Evolutionary conservation across 2,797 vertebrate species (phyloP).

Genomic region (Rhadinocentrus ornatus): DNA sequence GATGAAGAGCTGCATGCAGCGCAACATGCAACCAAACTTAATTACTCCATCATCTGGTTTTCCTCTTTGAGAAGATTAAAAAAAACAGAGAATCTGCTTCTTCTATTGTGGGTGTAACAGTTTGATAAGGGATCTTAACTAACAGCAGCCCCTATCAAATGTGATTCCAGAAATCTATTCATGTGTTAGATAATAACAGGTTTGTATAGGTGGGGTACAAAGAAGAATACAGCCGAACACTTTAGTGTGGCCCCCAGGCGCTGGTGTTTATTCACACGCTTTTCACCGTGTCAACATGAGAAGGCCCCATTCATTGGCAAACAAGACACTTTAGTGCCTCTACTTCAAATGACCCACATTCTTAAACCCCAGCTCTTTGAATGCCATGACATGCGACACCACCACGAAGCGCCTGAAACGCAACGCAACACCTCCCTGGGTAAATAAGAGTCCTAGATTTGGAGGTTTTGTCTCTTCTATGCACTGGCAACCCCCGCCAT

Average conservation of each 20-base stretch:
- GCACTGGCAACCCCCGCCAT: constrained; percentile 2
- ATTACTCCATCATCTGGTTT: constrained; percentile 60
- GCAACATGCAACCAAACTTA: constrained; percentile 54
- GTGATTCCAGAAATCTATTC: constrained; percentile 69
- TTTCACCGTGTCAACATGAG: constrained; percentile 84
- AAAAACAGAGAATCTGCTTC: constrained; percentile 14
- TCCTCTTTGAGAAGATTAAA: constrained; percentile 11
- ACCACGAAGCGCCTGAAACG: constrained; percentile 71
- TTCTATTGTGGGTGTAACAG: constrained; percentile 26
- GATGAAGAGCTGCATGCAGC: constrained; percentile 32
- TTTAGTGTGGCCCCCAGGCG: constrained; percentile 78
- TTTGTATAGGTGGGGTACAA: constrained; percentile 74
- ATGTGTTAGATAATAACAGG: constrained; percentile 74
- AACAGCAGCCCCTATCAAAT: constrained; percentile 64
- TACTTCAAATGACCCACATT: constrained; percentile 88
- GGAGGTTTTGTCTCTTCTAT: constrained; percentile 65
- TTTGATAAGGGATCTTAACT: constrained; percentile 55
- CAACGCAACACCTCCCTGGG: constrained; percentile 76
- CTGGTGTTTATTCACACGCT: constrained; percentile 84
- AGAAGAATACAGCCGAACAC: constrained; percentile 78
- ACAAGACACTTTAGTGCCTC: constrained; percentile 85
- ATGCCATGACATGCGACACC: constrained; percentile 79
- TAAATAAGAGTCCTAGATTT: constrained; percentile 78
- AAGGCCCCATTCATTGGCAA: constrained; percentile 82
- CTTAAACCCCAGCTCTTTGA: constrained; percentile 80